Percentiles rank a stretch among this genome's conserved stretches.
These are phyloP conservation scores for Morpho achilles DNA, from an alignment of 2,888 invertebrate species.

Conservation along the genomic window DNA sequence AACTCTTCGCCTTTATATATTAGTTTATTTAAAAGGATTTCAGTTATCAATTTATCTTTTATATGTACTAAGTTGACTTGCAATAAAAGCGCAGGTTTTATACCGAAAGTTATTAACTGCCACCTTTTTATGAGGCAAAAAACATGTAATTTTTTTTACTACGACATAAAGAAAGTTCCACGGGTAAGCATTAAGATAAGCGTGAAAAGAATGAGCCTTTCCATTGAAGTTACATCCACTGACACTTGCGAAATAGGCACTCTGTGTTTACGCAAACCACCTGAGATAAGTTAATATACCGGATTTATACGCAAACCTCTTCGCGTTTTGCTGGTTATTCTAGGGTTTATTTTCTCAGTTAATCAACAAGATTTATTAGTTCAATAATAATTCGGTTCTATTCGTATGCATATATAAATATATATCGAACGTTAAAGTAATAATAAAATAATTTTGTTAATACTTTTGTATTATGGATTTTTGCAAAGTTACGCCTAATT, in stretches of 20 bases:
- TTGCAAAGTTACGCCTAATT: no score
- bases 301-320: constrained; percentile 42
- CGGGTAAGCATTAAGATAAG: constrained; percentile 20
- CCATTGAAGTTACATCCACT: constrained; percentile 18
- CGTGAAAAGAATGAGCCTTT: constrained; percentile 16
- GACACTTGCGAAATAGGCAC: constrained; percentile 20
- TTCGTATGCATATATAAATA: no score
- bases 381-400: no score
- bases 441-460: no score
- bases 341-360: constrained; percentile 1
- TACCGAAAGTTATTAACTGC: constrained; percentile 19
- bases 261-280: constrained; percentile 19
- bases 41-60: constrained; percentile 10
- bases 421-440: no score
- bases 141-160: constrained; percentile 15
- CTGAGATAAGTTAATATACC: constrained; percentile 23
- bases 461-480: no score
- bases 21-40: constrained; percentile 3
- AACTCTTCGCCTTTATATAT: no score
- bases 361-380: no score
- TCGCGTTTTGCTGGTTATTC: constrained; percentile 39
- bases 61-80: constrained; percentile 8
- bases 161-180: constrained; percentile 18
- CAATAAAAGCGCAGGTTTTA: constrained; percentile 19
- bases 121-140: constrained; percentile 15